A percentile compares a stretch with the other conserved stretches of the same genome.
Evolutionary conservation across 2,888 invertebrate genomes (phyloP).

Genomic region (Pheosia tremula): DNA sequence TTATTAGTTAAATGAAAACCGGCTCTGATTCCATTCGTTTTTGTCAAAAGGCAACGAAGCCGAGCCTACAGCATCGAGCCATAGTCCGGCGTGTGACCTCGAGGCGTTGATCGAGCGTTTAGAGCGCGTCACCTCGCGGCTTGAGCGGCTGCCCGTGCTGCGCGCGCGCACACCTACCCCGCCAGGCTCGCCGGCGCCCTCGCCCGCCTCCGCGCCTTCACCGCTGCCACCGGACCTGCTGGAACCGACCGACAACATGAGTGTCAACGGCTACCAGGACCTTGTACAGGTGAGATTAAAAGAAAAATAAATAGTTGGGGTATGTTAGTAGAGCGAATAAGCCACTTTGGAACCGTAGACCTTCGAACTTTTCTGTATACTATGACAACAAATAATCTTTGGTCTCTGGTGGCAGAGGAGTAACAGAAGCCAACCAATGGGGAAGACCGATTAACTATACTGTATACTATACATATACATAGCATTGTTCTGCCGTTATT

Average conservation of each 20-base stretch:
- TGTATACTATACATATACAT: too few relatives aligned
- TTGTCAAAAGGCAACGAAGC: slow-evolving; percentile 72
- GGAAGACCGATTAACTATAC: too few relatives aligned
- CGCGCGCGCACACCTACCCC: slow-evolving; percentile 58
- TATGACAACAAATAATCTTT: too few relatives aligned
- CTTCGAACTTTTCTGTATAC: too few relatives aligned
- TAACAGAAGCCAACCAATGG: too few relatives aligned
- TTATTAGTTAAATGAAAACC: background rate
- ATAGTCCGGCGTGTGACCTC: slow-evolving; percentile 83
- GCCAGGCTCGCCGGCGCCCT: slow-evolving; percentile 60
- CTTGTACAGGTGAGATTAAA: slow-evolving; percentile 82
- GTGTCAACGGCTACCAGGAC: slow-evolving; percentile 90
- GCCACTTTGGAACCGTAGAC: too few relatives aligned
- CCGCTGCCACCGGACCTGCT: slow-evolving; percentile 47
- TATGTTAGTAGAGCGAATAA: too few relatives aligned
- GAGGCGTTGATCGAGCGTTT: slow-evolving; percentile 89
- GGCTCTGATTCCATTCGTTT: background rate
- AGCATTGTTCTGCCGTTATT: too few relatives aligned
- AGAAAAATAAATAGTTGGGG: slow-evolving; percentile 6
- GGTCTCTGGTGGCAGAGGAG: too few relatives aligned
- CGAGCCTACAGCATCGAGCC: slow-evolving; percentile 68
- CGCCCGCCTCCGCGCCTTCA: slow-evolving; percentile 49
- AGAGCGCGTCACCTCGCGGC: slow-evolving; percentile 89
- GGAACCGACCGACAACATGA: slow-evolving; percentile 84
- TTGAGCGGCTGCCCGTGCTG: slow-evolving; percentile 84